phyloP scores from a whole-genome alignment of 2,797 vertebrate genomes.

The Centroberyx gerrardi region DNA sequence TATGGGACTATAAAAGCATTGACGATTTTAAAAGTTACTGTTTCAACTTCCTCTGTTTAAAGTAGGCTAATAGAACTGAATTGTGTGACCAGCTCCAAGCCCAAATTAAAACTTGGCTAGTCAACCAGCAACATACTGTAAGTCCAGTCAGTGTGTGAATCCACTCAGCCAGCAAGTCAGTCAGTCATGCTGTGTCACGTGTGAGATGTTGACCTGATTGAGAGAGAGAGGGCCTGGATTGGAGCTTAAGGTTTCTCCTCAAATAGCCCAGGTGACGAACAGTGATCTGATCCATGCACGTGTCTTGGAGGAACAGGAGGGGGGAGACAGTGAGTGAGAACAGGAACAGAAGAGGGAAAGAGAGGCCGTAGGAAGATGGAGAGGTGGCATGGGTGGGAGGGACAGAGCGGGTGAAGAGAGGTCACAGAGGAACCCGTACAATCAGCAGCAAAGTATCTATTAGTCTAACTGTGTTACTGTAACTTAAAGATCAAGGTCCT shows the following conservation, averaged over 20 bases:
- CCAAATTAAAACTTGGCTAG: slow-evolving; percentile 14
- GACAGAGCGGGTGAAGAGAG: slow-evolving; percentile 33
- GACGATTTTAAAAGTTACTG: no score
- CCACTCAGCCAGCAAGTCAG: slow-evolving; percentile 38
- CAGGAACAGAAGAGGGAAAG: slow-evolving; percentile 2
- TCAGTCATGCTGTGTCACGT: slow-evolving; percentile 49
- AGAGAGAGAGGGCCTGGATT: slow-evolving; percentile 50
- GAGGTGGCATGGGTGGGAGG: slow-evolving; percentile 28
- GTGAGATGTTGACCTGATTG: slow-evolving; percentile 53
- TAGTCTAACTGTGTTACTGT: slow-evolving; percentile 24
- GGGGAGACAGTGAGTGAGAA: neutral
- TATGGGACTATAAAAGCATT: no score
- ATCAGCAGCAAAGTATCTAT: slow-evolving; percentile 58
- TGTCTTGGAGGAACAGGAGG: slow-evolving; percentile 18
- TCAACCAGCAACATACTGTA: slow-evolving; percentile 13
- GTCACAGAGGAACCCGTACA: slow-evolving; percentile 47
- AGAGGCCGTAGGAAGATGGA: slow-evolving; percentile 13
- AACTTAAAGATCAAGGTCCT: slow-evolving; percentile 65
- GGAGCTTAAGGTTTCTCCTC: slow-evolving; percentile 65
- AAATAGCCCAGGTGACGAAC: slow-evolving; percentile 57
- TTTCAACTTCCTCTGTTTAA: no score
- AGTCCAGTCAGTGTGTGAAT: slow-evolving; percentile 43
- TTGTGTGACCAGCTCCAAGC: neutral
- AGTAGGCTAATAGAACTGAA: neutral
- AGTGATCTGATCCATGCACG: slow-evolving; percentile 49